These are phyloP conservation scores for Nycticebus coucang DNA, from an alignment of 2,113 vertebrate genomes.

Conservation along the genomic window DNA sequence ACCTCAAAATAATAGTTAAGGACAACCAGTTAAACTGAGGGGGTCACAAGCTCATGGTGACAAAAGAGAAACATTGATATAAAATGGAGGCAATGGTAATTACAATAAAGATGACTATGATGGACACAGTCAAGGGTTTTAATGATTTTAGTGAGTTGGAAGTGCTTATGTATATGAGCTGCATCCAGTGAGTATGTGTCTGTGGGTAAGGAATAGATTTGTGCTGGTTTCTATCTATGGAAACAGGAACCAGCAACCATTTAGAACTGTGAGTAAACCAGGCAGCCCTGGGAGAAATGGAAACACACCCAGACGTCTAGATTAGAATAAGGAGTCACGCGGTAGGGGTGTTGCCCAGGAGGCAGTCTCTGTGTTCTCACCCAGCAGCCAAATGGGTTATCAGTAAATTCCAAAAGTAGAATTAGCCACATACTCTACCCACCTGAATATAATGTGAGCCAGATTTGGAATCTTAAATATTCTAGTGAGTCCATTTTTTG, in stretches of 20 bases:
- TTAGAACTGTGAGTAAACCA: background rate
- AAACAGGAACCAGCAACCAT: background rate
- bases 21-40: background rate
- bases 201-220: background rate
- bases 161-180: background rate
- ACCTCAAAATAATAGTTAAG: background rate
- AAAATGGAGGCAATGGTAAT: background rate
- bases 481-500: background rate
- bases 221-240: background rate
- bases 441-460: background rate
- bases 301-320: background rate
- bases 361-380: background rate
- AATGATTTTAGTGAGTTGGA: background rate
- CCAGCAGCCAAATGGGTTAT: background rate
- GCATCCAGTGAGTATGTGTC: background rate
- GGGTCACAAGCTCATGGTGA: background rate
- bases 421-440: too few relatives aligned
- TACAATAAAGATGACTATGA: background rate
- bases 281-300: background rate
- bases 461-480: background rate
- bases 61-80: background rate
- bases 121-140: background rate
- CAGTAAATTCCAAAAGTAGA: background rate
- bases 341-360: background rate
- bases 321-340: background rate